phyloP scores from a whole-genome alignment of 2,888 invertebrate genomes.

The Leptinotarsa rubiginosa region DNA sequence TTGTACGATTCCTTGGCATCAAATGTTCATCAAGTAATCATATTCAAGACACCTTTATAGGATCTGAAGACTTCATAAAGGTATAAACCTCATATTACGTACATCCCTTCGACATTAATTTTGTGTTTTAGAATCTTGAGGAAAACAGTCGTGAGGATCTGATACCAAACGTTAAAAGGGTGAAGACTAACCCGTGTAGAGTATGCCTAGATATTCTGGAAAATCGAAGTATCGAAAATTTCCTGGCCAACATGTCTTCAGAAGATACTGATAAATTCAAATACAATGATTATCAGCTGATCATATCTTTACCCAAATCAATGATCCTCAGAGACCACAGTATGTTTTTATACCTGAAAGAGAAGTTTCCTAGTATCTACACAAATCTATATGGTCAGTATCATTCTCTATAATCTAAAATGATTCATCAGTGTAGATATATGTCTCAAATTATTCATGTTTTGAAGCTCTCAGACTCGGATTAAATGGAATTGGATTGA shows the following conservation, averaged over 20 bases:
- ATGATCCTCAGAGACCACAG: conserved; percentile 76
- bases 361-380: conserved; percentile 69
- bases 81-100: neutral
- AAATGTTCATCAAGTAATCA: conserved; percentile 3
- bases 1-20: conserved; percentile 3
- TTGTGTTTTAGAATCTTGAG: conserved; percentile 27
- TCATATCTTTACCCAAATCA: conserved; percentile 78
- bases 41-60: neutral
- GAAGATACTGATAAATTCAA: conserved; percentile 72
- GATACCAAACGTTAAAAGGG: conserved; percentile 62
- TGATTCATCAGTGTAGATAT: neutral
- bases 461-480: no score
- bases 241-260: conserved; percentile 68
- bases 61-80: neutral
- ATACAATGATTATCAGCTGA: conserved; percentile 74
- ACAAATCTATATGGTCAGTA: conserved; percentile 51
- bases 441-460: neutral
- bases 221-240: conserved; percentile 67
- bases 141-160: conserved; percentile 7
- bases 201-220: conserved; percentile 82
- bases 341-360: conserved; percentile 71
- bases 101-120: neutral
- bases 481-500: no score
- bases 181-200: conserved; percentile 71
- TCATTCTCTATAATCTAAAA: neutral